Evolutionary conservation across 2,888 invertebrate genomes (phyloP), one percentile per base, ranked within the genome.

Genomic region (Catonia carolina): DNA sequence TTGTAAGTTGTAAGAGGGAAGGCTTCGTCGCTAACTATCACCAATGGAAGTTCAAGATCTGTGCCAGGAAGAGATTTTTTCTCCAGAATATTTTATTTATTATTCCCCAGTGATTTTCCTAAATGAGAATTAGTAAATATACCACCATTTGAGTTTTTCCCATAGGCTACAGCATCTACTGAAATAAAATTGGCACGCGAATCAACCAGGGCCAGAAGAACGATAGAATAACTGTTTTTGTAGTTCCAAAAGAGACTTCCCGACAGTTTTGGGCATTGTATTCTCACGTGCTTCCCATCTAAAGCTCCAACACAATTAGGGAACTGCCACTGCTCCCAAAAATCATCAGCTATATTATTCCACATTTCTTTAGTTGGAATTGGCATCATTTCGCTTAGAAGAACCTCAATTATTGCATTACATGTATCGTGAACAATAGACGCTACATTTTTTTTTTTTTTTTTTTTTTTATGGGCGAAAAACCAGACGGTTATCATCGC

Each of bases 371-470:
- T n/a, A n/a, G n/a, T n/a, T n/a, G 62, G 61, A 31, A 62, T 37
- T 58, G 64, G 62, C 63, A 66, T 60, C 39, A 64, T 64, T 61
- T 63, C 61, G 49, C 61, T 53, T 49, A 60, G 45, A 56, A 65
- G 60, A 55, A 61, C 60, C 15, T 62, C 55, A 39, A 62, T 56
- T 60, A 64, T 58, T 53, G 55, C 53, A 42, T 39, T 56, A 55
- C 64, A 60, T 42, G 62, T 61, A 52, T 59, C 35, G 50, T 62
- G 58, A 56, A 65, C 60, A 54, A 64, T 64, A 15, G 60, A 56
- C 49, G 15, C 41, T 48, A 64, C 62, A 35, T 64, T 65, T 18
- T 57, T 49, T 53, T 58, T 56, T 64, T 62, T 63, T 56, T 62
- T 56, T 41, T 60, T 61, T 55, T 64, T n/a, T n/a, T n/a, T n/a